phyloP scores from a whole-genome alignment of 2,797 vertebrate genomes.

The Aplochiton taeniatus region DNA sequence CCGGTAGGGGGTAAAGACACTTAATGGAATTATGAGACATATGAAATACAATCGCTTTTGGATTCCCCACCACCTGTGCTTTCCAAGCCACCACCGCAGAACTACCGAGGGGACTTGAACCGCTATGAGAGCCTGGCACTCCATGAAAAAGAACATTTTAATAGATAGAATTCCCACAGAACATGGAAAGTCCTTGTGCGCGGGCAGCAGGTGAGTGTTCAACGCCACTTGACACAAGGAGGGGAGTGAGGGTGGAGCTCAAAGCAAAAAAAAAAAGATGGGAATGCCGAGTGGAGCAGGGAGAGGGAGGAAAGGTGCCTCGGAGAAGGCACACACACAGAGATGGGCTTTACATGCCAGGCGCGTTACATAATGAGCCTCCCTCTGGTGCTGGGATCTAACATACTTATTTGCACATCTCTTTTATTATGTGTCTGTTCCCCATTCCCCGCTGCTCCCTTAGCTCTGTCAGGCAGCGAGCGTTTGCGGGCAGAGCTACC shows the following conservation, averaged over 20 bases:
- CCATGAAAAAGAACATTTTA: slow-evolving; percentile 37
- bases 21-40: slow-evolving; percentile 53
- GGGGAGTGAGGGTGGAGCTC: not conserved
- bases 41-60: slow-evolving; percentile 52
- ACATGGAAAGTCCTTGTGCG: slow-evolving; percentile 15
- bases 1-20: slow-evolving; percentile 42
- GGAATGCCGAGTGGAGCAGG: not conserved
- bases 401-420: slow-evolving; percentile 15
- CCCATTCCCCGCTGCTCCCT: slow-evolving; percentile 26
- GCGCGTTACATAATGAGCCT: slow-evolving; percentile 18
- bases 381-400: slow-evolving; percentile 10
- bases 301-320: slow-evolving; percentile 1
- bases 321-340: not conserved
- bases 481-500: slow-evolving; percentile 41
- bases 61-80: slow-evolving; percentile 50
- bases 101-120: slow-evolving; percentile 49
- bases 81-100: slow-evolving; percentile 21
- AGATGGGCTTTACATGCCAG: slow-evolving; percentile 14
- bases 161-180: slow-evolving; percentile 24
- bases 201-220: slow-evolving; percentile 27
- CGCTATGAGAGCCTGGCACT: slow-evolving; percentile 25
- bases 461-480: slow-evolving; percentile 10
- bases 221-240: not conserved
- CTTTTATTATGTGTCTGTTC: slow-evolving; percentile 25
- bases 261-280: no score